Evolutionary conservation across 2,113 vertebrate species (phyloP).

Genomic region (Gopherus evgoodei): DNA sequence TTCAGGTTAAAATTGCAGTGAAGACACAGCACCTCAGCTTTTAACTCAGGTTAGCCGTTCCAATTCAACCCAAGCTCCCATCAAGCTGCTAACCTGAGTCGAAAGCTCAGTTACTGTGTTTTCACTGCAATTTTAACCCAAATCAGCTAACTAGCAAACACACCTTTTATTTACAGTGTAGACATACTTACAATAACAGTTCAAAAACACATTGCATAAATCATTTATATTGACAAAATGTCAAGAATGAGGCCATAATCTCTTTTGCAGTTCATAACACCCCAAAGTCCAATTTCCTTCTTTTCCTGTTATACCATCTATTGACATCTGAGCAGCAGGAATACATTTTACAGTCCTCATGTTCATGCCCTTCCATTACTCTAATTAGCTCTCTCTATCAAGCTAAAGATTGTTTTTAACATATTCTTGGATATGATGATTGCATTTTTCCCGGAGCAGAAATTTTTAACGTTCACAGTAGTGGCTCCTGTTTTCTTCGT

Average conservation of each 20-base stretch:
- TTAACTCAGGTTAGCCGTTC: background rate
- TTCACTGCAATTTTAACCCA: background rate
- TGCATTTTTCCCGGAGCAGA: background rate
- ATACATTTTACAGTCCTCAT: background rate
- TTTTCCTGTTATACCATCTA: background rate
- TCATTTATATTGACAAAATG: background rate
- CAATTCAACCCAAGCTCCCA: background rate
- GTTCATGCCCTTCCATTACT: background rate
- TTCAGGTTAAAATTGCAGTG: background rate
- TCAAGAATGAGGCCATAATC: background rate
- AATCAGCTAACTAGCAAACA: background rate
- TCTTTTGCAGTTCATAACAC: background rate
- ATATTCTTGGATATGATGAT: background rate
- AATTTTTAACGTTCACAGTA: background rate
- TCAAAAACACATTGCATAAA: conserved; percentile 32
- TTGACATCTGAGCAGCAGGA: background rate
- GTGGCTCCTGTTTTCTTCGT: background rate
- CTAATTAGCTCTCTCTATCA: conserved; percentile 1
- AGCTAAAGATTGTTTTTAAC: background rate
- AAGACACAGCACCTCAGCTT: background rate
- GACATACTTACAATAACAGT: background rate
- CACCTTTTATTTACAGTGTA: background rate
- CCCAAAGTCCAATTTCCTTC: background rate
- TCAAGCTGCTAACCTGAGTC: background rate
- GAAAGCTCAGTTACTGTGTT: background rate